Conservation (phyloP, 2,113 vertebrate species). For the Prochilodus magdalenae region DNA sequence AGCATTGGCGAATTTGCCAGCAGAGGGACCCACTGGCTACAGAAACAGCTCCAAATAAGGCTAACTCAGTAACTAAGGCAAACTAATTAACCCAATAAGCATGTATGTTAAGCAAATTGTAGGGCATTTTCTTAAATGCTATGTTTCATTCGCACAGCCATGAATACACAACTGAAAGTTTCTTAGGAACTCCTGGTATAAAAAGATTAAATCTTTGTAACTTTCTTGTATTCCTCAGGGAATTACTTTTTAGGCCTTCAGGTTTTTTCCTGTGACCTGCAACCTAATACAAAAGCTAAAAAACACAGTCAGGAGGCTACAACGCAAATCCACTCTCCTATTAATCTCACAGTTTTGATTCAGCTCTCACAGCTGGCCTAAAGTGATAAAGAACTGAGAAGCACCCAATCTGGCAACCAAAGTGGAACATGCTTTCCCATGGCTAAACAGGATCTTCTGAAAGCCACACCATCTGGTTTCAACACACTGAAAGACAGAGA, state of each 20-base stretch:
- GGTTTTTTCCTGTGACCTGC: background rate
- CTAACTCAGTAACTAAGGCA: too few species aligned
- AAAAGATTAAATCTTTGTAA: too few species aligned
- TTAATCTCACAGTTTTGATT: constrained; percentile 17
- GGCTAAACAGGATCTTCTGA: constrained; percentile 24
- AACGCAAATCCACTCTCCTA: background rate
- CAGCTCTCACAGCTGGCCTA: constrained; percentile 25
- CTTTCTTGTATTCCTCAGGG: too few species aligned
- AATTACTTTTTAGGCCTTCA: background rate
- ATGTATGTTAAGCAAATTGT: too few species aligned
- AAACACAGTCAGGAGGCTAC: background rate
- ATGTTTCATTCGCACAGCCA: background rate
- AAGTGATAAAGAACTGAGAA: constrained; percentile 29
- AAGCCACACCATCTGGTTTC: constrained; percentile 49
- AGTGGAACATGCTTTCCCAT: constrained; percentile 18
- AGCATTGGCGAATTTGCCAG: background rate
- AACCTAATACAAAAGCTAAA: background rate
- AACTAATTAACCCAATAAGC: too few species aligned
- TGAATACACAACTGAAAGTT: background rate
- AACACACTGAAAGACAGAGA: constrained; percentile 11
- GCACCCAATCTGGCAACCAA: constrained; percentile 34
- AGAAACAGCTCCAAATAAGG: background rate
- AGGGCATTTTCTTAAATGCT: too few species aligned
- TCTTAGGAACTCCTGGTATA: background rate
- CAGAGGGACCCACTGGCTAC: constrained; percentile 41